Percentiles rank a stretch among this genome's conserved stretches.
Conservation (phyloP, 1,140 invertebrate genomes). For the Camponotus pennsylvanicus region DNA sequence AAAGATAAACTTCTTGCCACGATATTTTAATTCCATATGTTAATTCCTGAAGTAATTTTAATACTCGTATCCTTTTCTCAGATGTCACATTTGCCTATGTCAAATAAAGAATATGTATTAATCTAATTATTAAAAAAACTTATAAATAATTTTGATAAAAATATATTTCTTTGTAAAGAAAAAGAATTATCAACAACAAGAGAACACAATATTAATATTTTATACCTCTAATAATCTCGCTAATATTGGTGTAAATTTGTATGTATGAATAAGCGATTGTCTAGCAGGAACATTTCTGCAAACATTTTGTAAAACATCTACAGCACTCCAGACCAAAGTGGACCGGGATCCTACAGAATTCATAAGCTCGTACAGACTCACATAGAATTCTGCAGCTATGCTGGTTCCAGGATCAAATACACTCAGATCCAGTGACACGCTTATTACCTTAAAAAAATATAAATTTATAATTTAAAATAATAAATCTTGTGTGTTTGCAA, state of each 20-base stretch:
- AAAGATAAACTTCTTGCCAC: conserved; percentile 90
- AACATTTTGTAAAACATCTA: conserved; percentile 88
- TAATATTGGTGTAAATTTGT: conserved; percentile 90
- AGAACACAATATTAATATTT: conserved; percentile 78
- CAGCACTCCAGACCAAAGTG: conserved; percentile 87
- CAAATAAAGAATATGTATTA: conserved; percentile 22
- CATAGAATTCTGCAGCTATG: conserved; percentile 86
- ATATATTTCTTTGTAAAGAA: too few species aligned
- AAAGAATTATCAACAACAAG: background rate
- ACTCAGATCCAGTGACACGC: conserved; percentile 84
- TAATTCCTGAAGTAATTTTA: conserved; percentile 88
- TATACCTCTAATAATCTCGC: conserved; percentile 86
- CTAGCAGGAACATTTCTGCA: conserved; percentile 88
- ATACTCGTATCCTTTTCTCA: conserved; percentile 84
- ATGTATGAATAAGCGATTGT: conserved; percentile 89
- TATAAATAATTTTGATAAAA: background rate
- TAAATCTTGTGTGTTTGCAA: background rate
- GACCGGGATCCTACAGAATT: conserved; percentile 77
- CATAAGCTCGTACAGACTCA: conserved; percentile 86
- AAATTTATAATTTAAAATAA: conserved; percentile 27
- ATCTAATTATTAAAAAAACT: conserved; percentile 48
- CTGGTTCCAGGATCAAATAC: conserved; percentile 86
- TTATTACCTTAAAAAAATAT: conserved; percentile 82
- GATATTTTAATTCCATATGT: conserved; percentile 90
- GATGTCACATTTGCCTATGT: conserved; percentile 78